These are phyloP conservation scores for Kryptolebias ocellatus DNA, from an alignment of 2,797 vertebrate species.

Conservation along the genomic window DNA sequence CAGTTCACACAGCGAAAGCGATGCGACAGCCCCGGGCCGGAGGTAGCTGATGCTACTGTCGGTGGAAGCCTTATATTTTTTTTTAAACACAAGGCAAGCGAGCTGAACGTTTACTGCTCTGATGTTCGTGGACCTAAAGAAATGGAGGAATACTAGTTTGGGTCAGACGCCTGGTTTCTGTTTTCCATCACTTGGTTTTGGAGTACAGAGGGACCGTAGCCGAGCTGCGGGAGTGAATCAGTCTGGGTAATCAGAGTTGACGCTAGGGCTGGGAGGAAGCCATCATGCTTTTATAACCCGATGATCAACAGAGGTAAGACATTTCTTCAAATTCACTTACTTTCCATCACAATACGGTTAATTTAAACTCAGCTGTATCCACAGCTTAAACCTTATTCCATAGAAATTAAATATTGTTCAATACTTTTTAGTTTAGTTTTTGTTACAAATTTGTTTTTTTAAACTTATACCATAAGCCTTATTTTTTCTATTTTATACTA, in stretches of 20 bases:
- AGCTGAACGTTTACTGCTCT: constrained; percentile 1
- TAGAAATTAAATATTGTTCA: too few species aligned
- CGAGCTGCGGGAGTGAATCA: constrained; percentile 10
- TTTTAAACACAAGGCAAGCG: constrained; percentile 21
- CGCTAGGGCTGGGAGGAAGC: constrained; percentile 65
- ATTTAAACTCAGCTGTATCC: neutral
- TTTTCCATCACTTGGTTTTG: constrained; percentile 52
- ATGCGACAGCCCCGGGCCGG: constrained; percentile 22
- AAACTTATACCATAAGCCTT: too few species aligned
- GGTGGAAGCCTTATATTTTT: constrained; percentile 34
- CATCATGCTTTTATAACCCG: constrained; percentile 78
- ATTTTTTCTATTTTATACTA: too few species aligned
- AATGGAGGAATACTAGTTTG: constrained; percentile 62
- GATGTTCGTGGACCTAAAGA: constrained; percentile 39
- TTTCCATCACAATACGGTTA: too few species aligned
- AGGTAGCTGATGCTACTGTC: constrained; percentile 31
- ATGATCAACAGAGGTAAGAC: constrained; percentile 77
- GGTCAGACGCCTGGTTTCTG: constrained; percentile 53
- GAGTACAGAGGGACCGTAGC: constrained; percentile 57
- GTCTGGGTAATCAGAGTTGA: constrained; percentile 57
- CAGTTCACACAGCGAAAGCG: constrained; percentile 24
- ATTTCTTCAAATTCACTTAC: neutral
- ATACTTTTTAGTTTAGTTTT: too few species aligned
- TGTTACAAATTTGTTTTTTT: too few species aligned
- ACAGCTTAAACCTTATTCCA: neutral